These are phyloP conservation scores for Gadus chalcogrammus DNA, from an alignment of 2,113 vertebrate genomes.

Conservation along the genomic window DNA sequence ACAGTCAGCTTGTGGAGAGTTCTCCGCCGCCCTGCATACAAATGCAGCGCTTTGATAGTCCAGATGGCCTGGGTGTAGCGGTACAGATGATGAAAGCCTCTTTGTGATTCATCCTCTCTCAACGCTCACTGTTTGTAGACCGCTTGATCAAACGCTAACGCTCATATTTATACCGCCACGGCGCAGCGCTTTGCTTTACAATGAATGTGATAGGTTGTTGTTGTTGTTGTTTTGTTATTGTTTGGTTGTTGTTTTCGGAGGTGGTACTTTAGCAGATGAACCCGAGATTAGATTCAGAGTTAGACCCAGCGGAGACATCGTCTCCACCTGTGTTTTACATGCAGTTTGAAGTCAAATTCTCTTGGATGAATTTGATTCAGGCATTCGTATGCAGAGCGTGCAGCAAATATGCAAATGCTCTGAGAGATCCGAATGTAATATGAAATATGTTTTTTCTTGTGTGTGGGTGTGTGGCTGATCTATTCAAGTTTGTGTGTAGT, in stretches of 20 bases:
- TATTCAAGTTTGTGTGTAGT: no score
- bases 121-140: conserved; percentile 28
- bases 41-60: conserved; percentile 33
- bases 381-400: no score
- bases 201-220: background rate
- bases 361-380: no score
- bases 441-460: background rate
- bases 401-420: no score
- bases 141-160: conserved; percentile 27
- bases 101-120: conserved; percentile 25
- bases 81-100: conserved; percentile 28
- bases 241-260: background rate
- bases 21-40: conserved; percentile 12
- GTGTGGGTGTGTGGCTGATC: background rate
- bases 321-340: no score
- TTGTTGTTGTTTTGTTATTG: background rate
- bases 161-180: conserved; percentile 28
- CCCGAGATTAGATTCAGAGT: no score
- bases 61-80: conserved; percentile 17
- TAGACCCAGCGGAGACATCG: background rate
- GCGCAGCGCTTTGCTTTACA: conserved; percentile 13
- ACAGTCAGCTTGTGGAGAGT: background rate
- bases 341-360: no score
- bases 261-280: background rate
- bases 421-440: no score